Evolutionary conservation across 1,140 invertebrate species (phyloP), one percentile per base, ranked within the genome.

Genomic region (Drosophila sp.): DNA sequence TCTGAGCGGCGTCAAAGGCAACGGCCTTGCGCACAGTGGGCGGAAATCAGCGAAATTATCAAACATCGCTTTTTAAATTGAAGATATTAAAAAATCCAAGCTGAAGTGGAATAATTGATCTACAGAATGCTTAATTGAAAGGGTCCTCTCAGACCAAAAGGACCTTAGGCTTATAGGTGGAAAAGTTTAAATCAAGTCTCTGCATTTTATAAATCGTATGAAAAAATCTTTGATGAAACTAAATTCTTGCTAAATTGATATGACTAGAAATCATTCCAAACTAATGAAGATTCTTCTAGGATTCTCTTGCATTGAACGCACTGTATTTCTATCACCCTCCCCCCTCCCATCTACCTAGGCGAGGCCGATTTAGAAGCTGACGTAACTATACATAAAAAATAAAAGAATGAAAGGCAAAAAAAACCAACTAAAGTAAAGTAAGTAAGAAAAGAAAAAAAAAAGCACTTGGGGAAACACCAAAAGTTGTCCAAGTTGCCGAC

Each of bases 401-500:
- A 41, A 55, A 30, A 57, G 44, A 47, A 47, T 23, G 17, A 23
- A 47, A 3, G 2, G 11, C 5, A 40, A 40, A 55, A 69, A 40
- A 55, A 41, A 50, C n/a, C n/a, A 33, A 6, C 17, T 38, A 38
- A 50, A 50, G 25, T 27, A 27, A 50, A 57, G 55, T 33, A 57
- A 33, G 55, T 35, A 35, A 50, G 44, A 27, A 54, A 54, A 57
- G 55, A 29, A 41, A 41, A 65, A 63, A 55, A 41, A 44, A 56
- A 11, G 6, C 33, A 66, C 64, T 57, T 75, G 72, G 72, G 72
- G 70, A 67, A 85, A 80, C 79, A 87, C 83, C 83, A 89, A 87
- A 87, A 87, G 83, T 87, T 87, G 83, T 83, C 72, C 76, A 89
- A 89, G 84, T 86, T 79, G 72, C 69, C 56, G 65, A 66, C 67